These are phyloP conservation scores for Rhingia campestris DNA, from an alignment of 2,888 invertebrate genomes.

Conservation along the genomic window DNA sequence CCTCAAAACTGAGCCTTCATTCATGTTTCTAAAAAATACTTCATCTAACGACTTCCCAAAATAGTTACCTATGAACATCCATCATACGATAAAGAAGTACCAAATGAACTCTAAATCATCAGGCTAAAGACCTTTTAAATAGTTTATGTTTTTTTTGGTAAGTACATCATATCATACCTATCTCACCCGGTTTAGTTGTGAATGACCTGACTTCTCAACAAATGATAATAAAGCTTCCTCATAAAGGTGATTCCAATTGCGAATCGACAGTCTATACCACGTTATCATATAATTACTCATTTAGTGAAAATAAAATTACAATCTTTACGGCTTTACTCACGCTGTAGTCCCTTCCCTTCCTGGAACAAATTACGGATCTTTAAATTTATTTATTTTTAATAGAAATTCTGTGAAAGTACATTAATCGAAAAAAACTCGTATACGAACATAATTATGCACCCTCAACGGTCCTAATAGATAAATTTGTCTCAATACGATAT, in stretches of 20 bases:
- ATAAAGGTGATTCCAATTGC: conserved; percentile 25
- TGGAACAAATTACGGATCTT: conserved; percentile 27
- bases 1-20: conserved; percentile 2
- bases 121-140: background rate
- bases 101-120: background rate
- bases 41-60: background rate
- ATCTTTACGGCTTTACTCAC: conserved; percentile 45
- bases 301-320: conserved; percentile 13
- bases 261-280: conserved; percentile 9
- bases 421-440: conserved; percentile 11
- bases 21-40: conserved; percentile 21
- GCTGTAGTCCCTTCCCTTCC: conserved; percentile 12
- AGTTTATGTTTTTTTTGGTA: background rate
- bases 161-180: background rate
- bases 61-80: background rate
- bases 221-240: conserved; percentile 39
- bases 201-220: conserved; percentile 1
- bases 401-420: conserved; percentile 47
- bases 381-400: conserved; percentile 11
- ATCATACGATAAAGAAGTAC: background rate
- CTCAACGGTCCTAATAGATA: conserved; percentile 1
- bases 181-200: too few species aligned
- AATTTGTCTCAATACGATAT: conserved; percentile 15
- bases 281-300: conserved; percentile 46
- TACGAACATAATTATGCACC: background rate